Conservation (phyloP, 2,797 vertebrate species). For the Enteromius unitaeniatus region DNA sequence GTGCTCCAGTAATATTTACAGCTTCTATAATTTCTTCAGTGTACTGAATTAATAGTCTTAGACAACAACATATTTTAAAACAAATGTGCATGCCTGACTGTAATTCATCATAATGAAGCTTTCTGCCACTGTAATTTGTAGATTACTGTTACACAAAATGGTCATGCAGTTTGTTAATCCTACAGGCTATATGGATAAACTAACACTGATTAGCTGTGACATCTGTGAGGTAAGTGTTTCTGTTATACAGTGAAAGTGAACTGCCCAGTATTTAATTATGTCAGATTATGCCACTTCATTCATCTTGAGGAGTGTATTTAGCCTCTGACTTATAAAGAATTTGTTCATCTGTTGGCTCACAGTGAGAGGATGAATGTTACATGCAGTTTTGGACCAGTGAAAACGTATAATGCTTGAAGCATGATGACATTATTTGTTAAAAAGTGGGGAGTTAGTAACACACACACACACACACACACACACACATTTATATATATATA, state of each 20-base stretch:
- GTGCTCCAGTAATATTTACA: background rate
- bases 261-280: background rate
- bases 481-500: too few species aligned
- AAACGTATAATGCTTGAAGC: background rate
- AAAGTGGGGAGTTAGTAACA: background rate
- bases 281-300: conserved; percentile 23
- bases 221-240: conserved; percentile 15
- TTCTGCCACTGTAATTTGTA: conserved; percentile 29
- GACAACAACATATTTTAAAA: conserved; percentile 38
- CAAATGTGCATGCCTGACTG: conserved; percentile 31
- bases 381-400: background rate
- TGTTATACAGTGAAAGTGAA: background rate
- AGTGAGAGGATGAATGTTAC: background rate
- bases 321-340: background rate
- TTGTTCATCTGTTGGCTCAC: background rate
- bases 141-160: conserved; percentile 33
- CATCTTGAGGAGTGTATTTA: background rate
- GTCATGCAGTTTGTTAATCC: conserved; percentile 1
- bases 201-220: conserved; percentile 24
- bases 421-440: background rate
- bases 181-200: conserved; percentile 7
- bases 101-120: conserved; percentile 2
- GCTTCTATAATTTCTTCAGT: background rate
- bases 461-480: background rate
- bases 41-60: conserved; percentile 12